Percentiles rank a stretch among this genome's conserved stretches.
These are phyloP conservation scores for Thunnus maccoyii DNA, from an alignment of 2,113 vertebrate genomes.

Conservation along the genomic window DNA sequence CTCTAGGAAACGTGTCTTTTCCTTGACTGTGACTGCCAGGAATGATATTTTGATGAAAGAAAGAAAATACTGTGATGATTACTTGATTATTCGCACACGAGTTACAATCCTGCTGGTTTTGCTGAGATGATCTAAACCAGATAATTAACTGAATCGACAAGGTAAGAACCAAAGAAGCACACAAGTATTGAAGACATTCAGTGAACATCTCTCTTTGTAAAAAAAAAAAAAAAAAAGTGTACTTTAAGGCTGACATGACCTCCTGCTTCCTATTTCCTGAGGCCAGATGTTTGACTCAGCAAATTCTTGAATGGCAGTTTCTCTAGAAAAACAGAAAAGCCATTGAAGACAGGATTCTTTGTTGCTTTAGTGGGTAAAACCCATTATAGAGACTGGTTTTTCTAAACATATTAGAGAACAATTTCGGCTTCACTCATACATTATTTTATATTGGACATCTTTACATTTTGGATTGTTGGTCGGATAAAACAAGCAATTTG, in stretches of 20 bases:
- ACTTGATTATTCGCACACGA: not conserved
- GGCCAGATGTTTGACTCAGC: conserved; percentile 56
- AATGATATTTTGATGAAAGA: not conserved
- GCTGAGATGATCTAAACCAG: not conserved
- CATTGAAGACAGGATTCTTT: not conserved
- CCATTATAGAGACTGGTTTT: not conserved
- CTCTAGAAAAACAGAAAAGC: not conserved
- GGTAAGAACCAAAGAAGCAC: not conserved
- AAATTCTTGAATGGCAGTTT: conserved; percentile 11
- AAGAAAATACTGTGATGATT: not conserved
- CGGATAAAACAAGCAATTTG: not conserved
- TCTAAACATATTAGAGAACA: too few species aligned
- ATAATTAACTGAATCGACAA: not conserved
- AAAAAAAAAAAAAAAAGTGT: not conserved
- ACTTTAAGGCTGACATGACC: not conserved
- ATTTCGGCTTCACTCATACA: too few species aligned
- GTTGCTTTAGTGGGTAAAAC: not conserved
- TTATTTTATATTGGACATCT: not conserved
- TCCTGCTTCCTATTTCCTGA: conserved; percentile 39
- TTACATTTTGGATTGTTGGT: not conserved
- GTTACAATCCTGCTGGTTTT: not conserved
- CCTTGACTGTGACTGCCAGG: not conserved
- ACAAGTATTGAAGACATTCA: not conserved
- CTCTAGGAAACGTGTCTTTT: conserved; percentile 18
- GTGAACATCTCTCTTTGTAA: not conserved